Evolutionary conservation across 2,113 vertebrate species (phyloP).

Genomic region (Anhinga anhinga): DNA sequence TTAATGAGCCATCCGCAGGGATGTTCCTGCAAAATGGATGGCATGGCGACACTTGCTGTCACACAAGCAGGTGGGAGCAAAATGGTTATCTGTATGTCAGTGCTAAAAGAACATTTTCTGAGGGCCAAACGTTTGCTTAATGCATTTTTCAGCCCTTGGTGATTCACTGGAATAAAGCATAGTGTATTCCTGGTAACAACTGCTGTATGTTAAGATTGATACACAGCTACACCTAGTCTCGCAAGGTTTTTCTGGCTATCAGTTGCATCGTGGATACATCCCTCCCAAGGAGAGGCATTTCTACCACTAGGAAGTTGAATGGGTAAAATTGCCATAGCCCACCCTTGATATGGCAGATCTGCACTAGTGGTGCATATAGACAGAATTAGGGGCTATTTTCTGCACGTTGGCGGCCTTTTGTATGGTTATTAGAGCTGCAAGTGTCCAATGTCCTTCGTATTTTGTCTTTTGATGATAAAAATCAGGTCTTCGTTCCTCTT

Average conservation of each 20-base stretch:
- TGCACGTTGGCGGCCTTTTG: background rate
- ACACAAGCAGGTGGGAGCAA: background rate
- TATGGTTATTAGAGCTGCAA: background rate
- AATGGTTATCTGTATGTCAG: background rate
- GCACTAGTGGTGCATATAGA: background rate
- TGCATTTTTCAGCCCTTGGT: background rate
- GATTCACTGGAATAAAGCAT: background rate
- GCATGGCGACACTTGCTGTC: background rate
- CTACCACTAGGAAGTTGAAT: background rate
- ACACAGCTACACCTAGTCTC: background rate
- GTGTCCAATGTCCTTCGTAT: background rate
- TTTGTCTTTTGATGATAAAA: background rate
- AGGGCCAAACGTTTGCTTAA: background rate
- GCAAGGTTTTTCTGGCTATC: background rate
- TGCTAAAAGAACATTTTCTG: background rate
- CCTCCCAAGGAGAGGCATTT: background rate
- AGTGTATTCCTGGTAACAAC: background rate
- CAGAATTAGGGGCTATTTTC: background rate
- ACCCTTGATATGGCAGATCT: accelerated
- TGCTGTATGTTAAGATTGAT: background rate
- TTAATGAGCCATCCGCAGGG: background rate
- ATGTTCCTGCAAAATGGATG: background rate
- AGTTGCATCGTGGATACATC: background rate
- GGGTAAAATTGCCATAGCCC: background rate
- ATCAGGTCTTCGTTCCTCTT: background rate